Conservation (phyloP, 1,140 invertebrate species). For the Cyrtorhinus lividipennis region DNA sequence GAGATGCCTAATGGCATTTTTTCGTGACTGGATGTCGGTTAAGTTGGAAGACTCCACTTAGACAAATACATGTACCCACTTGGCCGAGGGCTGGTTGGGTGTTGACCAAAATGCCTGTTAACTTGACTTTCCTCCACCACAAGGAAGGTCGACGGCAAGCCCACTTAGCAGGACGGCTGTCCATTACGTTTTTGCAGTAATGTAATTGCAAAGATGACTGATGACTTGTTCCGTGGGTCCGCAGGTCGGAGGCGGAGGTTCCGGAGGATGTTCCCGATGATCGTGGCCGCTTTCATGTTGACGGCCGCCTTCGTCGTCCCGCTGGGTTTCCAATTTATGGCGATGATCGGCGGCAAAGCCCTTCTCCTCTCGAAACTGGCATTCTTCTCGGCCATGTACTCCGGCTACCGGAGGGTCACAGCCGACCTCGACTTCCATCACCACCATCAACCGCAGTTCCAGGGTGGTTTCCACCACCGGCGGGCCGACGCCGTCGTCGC, state of each 20-base stretch:
- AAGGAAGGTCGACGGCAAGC: no score
- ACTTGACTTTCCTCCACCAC: no score
- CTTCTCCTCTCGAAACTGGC: conserved; percentile 28
- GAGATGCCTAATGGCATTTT: no score
- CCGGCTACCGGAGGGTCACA: conserved; percentile 21
- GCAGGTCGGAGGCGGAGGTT: conserved; percentile 23
- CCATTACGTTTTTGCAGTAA: no score
- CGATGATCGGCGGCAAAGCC: conserved; percentile 28
- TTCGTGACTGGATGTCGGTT: no score
- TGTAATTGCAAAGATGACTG: no score
- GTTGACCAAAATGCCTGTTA: no score
- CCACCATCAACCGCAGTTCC: conserved; percentile 10
- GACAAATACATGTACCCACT: no score
- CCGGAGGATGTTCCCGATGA: conserved; percentile 28
- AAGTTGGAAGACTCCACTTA: no score
- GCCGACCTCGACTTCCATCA: conserved; percentile 18
- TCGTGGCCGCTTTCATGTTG: conserved; percentile 28
- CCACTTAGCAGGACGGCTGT: no score
- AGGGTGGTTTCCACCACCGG: neutral
- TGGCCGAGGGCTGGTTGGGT: no score
- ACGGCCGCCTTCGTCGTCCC: conserved; percentile 27
- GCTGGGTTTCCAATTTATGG: conserved; percentile 30
- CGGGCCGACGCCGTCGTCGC: neutral
- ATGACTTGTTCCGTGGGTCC: neutral
- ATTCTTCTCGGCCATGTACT: conserved; percentile 25